Base-by-base conservation (phyloP, 2,113 vertebrate species). In the Mystacornis crossleyi region DNA sequence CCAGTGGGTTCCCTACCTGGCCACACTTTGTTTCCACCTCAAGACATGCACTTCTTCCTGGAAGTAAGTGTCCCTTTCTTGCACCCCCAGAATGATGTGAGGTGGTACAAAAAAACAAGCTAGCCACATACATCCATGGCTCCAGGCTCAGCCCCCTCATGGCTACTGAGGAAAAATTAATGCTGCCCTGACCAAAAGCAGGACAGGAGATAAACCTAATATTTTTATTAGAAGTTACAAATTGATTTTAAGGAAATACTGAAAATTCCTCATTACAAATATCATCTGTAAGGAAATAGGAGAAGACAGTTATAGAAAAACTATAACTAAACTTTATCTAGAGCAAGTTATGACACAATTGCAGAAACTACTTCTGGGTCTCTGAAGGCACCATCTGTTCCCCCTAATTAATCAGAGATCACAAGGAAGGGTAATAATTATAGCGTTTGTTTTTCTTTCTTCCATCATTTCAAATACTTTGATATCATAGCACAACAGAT, bases 351-450 rank as follows among this genome's bases (percentile, higher is more conserved):
- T 57, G 54, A 77, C 42, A 86, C 16, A 83, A 31, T n/a, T 74
- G 67, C 58, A 70, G 42, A 89, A 93, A 62, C 38, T 80, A 42
- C 58, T 94, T 80, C 38, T 89, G 43, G 8, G 43, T 61, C 54
- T 95, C 67, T 9, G 4, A 58, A 73, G 58, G 34, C 6, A 38
- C 40, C 57, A 28, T 86, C 71, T 84, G 53, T 79, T 90, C 25
- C n/a, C 26, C 34, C 77, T 77, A 55, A 80, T 90, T 93, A 86
- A 58, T 73, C 50, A 74, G 75, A 81, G 60, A 66, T 77, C 80
- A 66, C 38, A 75, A 21, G 61, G 62, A 95, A 83, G 47, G 14
- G 23, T 86, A 72, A 33, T 33, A 81, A 69, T 90, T 93, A 65
- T 9, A 50, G 1, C 65, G 23, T 79, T 90, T 82, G 40, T 42